Evolutionary conservation across 2,113 vertebrate genomes (phyloP).

Genomic region (Myotis brandtii): DNA sequence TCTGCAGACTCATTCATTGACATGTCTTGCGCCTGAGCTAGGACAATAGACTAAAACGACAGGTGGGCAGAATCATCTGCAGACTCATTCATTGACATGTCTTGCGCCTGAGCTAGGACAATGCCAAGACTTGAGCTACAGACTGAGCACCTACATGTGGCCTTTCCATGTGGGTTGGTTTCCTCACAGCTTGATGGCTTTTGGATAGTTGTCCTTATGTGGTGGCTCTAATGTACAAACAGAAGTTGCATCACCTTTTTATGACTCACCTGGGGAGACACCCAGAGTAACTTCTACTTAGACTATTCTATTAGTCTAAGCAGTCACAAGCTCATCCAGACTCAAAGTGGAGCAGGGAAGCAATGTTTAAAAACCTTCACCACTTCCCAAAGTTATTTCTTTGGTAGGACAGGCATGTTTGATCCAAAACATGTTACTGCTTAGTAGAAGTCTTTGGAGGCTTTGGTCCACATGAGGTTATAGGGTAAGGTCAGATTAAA

Average conservation of each 20-base stretch:
- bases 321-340: background rate
- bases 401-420: background rate
- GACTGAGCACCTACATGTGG: background rate
- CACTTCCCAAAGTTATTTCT: background rate
- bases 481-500: background rate
- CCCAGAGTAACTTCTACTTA: background rate
- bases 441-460: background rate
- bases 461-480: background rate
- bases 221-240: background rate
- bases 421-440: background rate
- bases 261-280: background rate
- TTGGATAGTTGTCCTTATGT: background rate
- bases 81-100: background rate
- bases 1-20: background rate
- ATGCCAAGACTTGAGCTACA: background rate
- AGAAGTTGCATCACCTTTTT: background rate
- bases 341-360: background rate
- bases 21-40: background rate
- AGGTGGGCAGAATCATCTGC: background rate
- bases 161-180: background rate
- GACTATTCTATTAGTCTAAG: background rate
- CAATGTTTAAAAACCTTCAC: background rate
- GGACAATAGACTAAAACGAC: background rate
- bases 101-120: background rate
- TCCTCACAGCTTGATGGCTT: background rate